Evolutionary conservation across 2,797 vertebrate species (phyloP).

Genomic region (Platyrinchus mystaceus): DNA sequence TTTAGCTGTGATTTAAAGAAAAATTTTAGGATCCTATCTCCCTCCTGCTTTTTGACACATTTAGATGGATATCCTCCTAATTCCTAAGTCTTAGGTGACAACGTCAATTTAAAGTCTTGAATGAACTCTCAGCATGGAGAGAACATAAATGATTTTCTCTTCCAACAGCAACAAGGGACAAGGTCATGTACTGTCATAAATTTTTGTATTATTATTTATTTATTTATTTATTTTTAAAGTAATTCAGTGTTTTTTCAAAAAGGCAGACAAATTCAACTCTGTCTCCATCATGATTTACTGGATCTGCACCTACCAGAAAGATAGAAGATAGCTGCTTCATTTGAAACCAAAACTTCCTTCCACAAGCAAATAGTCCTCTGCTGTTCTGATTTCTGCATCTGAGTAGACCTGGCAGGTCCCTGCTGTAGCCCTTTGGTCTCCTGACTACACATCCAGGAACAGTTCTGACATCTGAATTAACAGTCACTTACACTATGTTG

Average conservation of each 20-base stretch:
- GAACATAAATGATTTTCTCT: constrained; percentile 1
- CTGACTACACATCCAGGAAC: not conserved
- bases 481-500: accelerated
- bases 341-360: not conserved
- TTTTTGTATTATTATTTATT: not conserved
- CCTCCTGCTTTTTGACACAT: not conserved
- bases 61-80: not conserved
- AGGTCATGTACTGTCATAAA: not conserved
- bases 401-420: not conserved
- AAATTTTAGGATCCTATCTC: not conserved
- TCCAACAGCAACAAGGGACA: not conserved
- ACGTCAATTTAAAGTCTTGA: not conserved
- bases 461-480: not conserved
- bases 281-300: not conserved
- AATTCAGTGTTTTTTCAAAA: not conserved
- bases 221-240: not conserved
- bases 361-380: not conserved
- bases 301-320: not conserved
- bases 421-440: not conserved
- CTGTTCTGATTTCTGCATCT: not conserved
- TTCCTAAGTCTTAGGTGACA: not conserved
- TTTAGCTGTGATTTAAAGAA: not conserved
- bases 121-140: not conserved
- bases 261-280: not conserved
- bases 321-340: not conserved